phyloP scores from a whole-genome alignment of 2,888 invertebrate genomes.

The Drosophila differens region DNA sequence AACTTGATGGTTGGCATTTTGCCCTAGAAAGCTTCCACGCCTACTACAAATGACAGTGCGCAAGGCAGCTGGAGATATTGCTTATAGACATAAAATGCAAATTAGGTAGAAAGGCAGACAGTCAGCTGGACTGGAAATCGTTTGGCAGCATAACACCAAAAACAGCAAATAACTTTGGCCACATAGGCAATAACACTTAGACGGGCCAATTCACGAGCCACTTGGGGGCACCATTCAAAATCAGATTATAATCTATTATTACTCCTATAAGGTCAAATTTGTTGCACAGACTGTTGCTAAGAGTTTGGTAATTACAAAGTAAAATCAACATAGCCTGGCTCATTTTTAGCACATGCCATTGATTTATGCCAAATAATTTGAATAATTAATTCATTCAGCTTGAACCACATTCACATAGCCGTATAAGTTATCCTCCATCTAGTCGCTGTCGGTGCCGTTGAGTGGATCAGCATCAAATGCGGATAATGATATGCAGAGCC shows the following conservation, averaged over 20 bases:
- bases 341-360: conserved; percentile 35
- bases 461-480: conserved; percentile 25
- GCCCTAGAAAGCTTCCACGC: conserved; percentile 14
- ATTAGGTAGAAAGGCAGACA: conserved; percentile 53
- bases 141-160: conserved; percentile 14
- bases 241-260: conserved; percentile 44
- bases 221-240: conserved; percentile 19
- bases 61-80: conserved; percentile 28
- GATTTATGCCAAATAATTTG: conserved; percentile 62
- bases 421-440: conserved; percentile 5
- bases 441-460: neutral
- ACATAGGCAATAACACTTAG: conserved; percentile 30
- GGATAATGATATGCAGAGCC: conserved; percentile 25
- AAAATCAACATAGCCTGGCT: conserved; percentile 1
- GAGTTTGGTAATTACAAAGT: conserved; percentile 29
- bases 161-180: conserved; percentile 13
- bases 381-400: conserved; percentile 49
- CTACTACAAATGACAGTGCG: conserved; percentile 19
- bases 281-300: conserved; percentile 8
- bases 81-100: conserved; percentile 69
- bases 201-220: conserved; percentile 23
- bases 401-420: conserved; percentile 17
- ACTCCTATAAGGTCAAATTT: conserved; percentile 21
- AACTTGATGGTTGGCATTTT: conserved; percentile 27
- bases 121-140: conserved; percentile 11